Evolutionary conservation across 2,113 vertebrate species (phyloP).

Genomic region (Delphinapterus leucas): DNA sequence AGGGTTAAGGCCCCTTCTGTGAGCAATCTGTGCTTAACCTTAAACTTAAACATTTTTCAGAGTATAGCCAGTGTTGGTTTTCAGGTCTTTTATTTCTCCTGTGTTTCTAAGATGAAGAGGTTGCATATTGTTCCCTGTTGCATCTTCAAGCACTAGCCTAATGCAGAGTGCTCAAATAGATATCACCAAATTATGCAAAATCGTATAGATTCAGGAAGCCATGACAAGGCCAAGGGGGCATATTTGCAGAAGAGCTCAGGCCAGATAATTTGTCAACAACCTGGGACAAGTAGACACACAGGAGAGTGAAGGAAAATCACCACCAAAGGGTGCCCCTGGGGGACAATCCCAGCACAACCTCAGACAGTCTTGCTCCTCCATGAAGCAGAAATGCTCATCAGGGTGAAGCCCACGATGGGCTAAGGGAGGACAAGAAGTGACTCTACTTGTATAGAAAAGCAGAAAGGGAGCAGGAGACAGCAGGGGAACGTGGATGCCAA

Average conservation of each 20-base stretch:
- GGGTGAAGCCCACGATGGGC: too few relatives aligned
- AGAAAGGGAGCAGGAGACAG: not conserved
- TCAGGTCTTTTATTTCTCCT: not conserved
- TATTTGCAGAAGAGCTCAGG: not conserved
- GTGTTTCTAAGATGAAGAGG: not conserved
- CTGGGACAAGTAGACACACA: not conserved
- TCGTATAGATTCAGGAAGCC: not conserved
- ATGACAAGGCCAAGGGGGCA: not conserved
- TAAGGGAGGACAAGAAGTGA: not conserved
- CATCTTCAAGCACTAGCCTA: not conserved
- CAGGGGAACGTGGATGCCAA: too few relatives aligned
- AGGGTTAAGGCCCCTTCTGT: not conserved
- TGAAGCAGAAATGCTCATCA: not conserved
- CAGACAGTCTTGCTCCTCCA: not conserved
- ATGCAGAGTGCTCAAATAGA: not conserved
- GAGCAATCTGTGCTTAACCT: not conserved
- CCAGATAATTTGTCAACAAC: not conserved
- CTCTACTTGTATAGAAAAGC: not conserved
- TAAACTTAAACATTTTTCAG: not conserved
- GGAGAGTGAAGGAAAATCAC: not conserved
- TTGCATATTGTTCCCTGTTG: not conserved
- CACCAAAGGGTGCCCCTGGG: not conserved
- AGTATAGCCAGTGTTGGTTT: not conserved
- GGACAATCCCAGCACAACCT: not conserved
- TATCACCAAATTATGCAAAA: not conserved